Evolutionary conservation across 1,140 invertebrate species (phyloP), one percentile per base, ranked within the genome.

Genomic region (Pectinophora gossypiella): DNA sequence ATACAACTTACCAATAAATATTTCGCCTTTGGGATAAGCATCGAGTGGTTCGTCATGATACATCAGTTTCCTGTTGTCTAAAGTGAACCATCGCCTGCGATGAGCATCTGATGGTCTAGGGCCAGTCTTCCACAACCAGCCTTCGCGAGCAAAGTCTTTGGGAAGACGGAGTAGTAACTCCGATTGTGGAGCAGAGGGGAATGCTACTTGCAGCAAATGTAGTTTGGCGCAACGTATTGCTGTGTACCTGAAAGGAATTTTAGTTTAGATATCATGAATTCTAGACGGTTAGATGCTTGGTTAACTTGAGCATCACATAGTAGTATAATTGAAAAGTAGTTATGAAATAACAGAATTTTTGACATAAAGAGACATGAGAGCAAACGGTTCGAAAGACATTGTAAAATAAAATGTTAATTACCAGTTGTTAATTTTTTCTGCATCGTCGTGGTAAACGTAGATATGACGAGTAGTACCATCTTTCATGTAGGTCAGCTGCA

Each of bases 51-150:
- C 95, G 73, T 96, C 94, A 65, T 96, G 94, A 70, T 97, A 97
- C 95, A 97, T 97, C 1, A 98, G 87, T 84, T 97, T 97, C 47
- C 96, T 90, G 59, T 94, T 92, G 68, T 97, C 95, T n/a, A 97
- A 75, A 0, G 95, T 96, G 68, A 97, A 97, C 95, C 95, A 97
- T 38, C 95, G 83, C 68, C 94, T 93, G 63, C 94, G 93, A 69
- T 95, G 97, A 0, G 92, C 93, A 74, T 97, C 95, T 12, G 91
- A 92, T 3, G 90, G 89, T 54, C 91, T 88, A 0, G 96, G 95
- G 1, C 96, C 96, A 5, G 95, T 97, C 89, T 98, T 95, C 92
- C 92, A 95, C n/a, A 98, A 84, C 91, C 93, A 97, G 6, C 96
- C 96, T 89, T 97, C 96, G 61, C 92, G 90, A 0, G 91, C 84